Conservation (phyloP, 2,888 invertebrate species). For the Lepas anatifera region DNA sequence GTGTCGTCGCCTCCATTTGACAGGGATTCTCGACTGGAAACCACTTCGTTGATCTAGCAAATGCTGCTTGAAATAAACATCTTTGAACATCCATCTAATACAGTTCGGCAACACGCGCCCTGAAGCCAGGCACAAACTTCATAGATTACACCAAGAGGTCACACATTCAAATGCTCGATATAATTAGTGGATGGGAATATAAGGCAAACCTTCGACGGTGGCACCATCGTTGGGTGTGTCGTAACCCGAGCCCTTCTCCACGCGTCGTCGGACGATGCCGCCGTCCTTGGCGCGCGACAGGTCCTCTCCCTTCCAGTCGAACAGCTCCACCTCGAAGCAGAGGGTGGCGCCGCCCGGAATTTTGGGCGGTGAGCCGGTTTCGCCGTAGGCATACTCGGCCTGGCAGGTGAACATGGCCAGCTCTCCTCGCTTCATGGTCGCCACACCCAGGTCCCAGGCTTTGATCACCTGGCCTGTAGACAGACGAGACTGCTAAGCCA, state of each 20-base stretch:
- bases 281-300: slow-evolving; percentile 71
- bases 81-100: too few relatives aligned
- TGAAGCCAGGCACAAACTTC: too few relatives aligned
- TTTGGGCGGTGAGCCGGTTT: slow-evolving; percentile 64
- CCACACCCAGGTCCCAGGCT: slow-evolving; percentile 89
- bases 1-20: too few relatives aligned
- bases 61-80: too few relatives aligned
- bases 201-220: slow-evolving; percentile 61
- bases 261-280: slow-evolving; percentile 58
- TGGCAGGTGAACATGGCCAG: slow-evolving; percentile 68
- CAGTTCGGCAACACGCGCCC: too few relatives aligned
- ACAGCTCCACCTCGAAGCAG: slow-evolving; percentile 81
- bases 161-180: too few relatives aligned
- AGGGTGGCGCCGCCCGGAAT: slow-evolving; percentile 81
- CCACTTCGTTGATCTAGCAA: too few relatives aligned
- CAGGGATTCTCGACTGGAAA: too few relatives aligned
- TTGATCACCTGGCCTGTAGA: slow-evolving; percentile 63
- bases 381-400: slow-evolving; percentile 83
- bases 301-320: slow-evolving; percentile 81
- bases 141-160: too few relatives aligned
- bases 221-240: slow-evolving; percentile 69
- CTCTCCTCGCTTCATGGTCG: slow-evolving; percentile 86
- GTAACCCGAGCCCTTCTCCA: slow-evolving; percentile 56
- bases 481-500: too few relatives aligned
- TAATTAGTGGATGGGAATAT: too few relatives aligned